Base-by-base conservation (phyloP, 2,888 invertebrate genomes). In the Agrenia bidenticulata region DNA sequence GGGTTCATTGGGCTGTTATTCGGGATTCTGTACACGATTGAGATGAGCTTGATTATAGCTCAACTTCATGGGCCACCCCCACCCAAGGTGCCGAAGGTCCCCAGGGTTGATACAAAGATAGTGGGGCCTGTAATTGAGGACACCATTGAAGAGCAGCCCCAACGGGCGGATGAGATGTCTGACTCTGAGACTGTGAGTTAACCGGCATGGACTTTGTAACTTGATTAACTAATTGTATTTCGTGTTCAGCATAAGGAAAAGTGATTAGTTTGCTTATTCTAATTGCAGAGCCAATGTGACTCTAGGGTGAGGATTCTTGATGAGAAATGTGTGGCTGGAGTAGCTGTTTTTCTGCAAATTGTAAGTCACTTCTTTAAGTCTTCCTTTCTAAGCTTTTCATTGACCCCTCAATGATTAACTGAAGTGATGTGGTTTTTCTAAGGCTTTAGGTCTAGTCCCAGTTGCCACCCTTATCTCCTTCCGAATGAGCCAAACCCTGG, bases 301-400 rank as follows among this genome's bases (percentile, higher is more conserved):
- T 26, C 45, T 19, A 26, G 27, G 23, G n/a, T 24, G 7, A 58
- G 26, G n/a, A 24, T 58, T 42, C 5, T 58, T 13, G n/a, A 26
- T 9, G n/a, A 23, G 11, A 26, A 21, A 13, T 58, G 45, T 45
- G 58, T 58, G 24, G 41, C 41, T 26, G 45, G 58, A 24, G 17
- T 58, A 41, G 49, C 58, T 37, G 27, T 58, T n/a, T 39, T 21
- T 7, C 17, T 58, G 45, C 58, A 58, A 58, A 49, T 58, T 27
- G 58, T 58, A 45, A 57, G 41, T 55, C 11, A 2, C 26, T 17
- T 17, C 9, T 17, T 53, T 53, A 17, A n/a, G n/a, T n/a, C n/a
- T n/a, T n/a, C n/a, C n/a, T n/a, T n/a, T n/a, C n/a, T n/a, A n/a
- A n/a, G n/a, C n/a, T n/a, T n/a, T n/a, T n/a, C n/a, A n/a, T n/a